A percentile compares a stretch with the other conserved stretches of the same genome.
Evolutionary conservation across 2,113 vertebrate species (phyloP).

Genomic region (Phalacrocorax brasilianus): DNA sequence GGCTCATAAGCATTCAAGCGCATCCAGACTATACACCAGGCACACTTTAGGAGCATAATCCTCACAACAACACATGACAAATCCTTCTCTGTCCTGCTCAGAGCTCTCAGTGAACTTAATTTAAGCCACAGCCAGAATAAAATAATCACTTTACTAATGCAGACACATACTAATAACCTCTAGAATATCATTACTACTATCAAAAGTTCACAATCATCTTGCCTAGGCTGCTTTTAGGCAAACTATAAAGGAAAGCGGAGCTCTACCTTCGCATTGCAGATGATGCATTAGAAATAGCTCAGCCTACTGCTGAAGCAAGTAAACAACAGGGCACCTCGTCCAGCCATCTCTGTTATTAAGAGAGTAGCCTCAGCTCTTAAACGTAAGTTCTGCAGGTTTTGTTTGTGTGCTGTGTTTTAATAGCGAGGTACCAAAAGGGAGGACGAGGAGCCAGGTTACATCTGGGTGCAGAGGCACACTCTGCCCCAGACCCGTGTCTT

Average conservation of each 20-base stretch:
- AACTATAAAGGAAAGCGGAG: fast-evolving
- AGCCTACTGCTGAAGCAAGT: background rate
- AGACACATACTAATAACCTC: background rate
- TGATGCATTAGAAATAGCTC: background rate
- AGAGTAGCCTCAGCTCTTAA: background rate
- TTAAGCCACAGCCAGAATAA: background rate
- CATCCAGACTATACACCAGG: background rate
- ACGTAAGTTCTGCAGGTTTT: fast-evolving
- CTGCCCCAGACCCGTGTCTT: background rate
- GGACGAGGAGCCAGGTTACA: background rate
- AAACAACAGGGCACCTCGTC: background rate
- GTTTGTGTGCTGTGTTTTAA: background rate
- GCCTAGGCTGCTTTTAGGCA: background rate
- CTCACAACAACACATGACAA: background rate
- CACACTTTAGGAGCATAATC: background rate
- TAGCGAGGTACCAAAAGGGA: background rate
- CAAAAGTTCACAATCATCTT: background rate
- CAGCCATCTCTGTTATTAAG: fast-evolving
- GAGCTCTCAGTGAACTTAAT: background rate
- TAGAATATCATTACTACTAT: background rate
- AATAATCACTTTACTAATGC: background rate
- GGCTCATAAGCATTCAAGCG: background rate
- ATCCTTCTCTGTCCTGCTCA: fast-evolving
- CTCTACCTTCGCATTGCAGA: background rate
- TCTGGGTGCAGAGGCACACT: background rate